Conservation (phyloP, 2,797 vertebrate species). For the Aselliscus stoliczkanus region DNA sequence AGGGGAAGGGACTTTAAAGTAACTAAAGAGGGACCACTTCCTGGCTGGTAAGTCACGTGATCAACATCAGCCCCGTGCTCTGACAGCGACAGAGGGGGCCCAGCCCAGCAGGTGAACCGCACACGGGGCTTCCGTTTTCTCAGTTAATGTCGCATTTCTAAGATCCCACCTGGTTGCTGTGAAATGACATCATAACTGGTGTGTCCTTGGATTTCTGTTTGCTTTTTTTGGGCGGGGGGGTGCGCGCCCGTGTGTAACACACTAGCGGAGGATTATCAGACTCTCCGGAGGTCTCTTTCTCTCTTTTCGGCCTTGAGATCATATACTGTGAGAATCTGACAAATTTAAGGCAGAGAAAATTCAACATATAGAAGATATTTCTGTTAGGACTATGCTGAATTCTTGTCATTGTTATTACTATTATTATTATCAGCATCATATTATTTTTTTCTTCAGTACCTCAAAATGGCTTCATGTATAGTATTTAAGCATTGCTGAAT, state of each 20-base stretch:
- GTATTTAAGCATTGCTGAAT: background rate
- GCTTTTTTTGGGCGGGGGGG: too few species aligned
- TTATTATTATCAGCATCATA: background rate
- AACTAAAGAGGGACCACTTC: background rate
- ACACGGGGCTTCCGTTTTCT: background rate
- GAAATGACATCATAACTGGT: background rate
- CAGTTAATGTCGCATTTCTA: background rate
- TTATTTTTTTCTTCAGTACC: background rate
- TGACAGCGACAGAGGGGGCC: background rate
- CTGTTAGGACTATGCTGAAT: background rate
- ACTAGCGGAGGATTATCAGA: background rate
- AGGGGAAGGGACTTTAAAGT: background rate
- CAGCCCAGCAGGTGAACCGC: background rate
- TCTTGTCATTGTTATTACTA: background rate
- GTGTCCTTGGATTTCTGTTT: background rate
- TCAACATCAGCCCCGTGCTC: background rate
- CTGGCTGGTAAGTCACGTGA: background rate
- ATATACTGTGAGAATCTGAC: background rate
- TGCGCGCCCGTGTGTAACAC: too few species aligned
- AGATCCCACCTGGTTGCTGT: background rate
- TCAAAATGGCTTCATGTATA: background rate
- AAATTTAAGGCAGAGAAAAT: background rate
- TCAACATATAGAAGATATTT: background rate
- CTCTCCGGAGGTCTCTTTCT: background rate
- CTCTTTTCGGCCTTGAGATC: background rate